These are phyloP conservation scores for Bos indicus DNA, from an alignment of 2,113 vertebrate species.

Conservation along the genomic window DNA sequence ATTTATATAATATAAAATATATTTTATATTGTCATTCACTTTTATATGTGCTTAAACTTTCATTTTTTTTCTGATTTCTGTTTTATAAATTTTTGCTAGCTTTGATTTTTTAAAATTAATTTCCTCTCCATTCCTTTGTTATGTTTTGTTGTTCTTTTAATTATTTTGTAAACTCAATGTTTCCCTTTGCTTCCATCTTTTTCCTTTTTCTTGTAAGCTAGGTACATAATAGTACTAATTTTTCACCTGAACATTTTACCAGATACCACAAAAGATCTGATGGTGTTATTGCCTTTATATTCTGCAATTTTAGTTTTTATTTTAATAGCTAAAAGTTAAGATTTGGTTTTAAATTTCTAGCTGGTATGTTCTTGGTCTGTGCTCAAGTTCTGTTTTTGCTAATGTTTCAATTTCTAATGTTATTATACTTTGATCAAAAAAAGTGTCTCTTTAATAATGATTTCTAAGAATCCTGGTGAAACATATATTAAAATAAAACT, in stretches of 20 bases:
- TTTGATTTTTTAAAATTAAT: not conserved
- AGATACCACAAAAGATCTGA: not conserved
- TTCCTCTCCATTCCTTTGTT: not conserved
- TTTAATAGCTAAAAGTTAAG: not conserved
- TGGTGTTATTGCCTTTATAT: not conserved
- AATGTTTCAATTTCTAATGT: not conserved
- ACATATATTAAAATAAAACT: not conserved
- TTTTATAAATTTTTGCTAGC: not conserved
- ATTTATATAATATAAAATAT: not conserved
- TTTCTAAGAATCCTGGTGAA: not conserved
- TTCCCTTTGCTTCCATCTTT: not conserved
- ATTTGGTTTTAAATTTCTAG: not conserved
- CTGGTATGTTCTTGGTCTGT: not conserved
- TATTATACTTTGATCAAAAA: not conserved
- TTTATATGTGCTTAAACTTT: not conserved
- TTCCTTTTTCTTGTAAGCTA: not conserved
- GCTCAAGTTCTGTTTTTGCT: not conserved
- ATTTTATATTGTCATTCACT: not conserved
- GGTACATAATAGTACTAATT: not conserved
- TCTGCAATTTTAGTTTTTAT: not conserved
- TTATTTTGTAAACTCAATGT: not conserved
- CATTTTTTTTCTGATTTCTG: not conserved
- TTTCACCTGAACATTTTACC: not conserved
- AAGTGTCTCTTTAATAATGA: not conserved
- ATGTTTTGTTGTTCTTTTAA: not conserved